A percentile compares a stretch with the other conserved stretches of the same genome.
These are phyloP conservation scores for Chaetops frenatus DNA, from an alignment of 2,113 vertebrate species.

Conservation along the genomic window DNA sequence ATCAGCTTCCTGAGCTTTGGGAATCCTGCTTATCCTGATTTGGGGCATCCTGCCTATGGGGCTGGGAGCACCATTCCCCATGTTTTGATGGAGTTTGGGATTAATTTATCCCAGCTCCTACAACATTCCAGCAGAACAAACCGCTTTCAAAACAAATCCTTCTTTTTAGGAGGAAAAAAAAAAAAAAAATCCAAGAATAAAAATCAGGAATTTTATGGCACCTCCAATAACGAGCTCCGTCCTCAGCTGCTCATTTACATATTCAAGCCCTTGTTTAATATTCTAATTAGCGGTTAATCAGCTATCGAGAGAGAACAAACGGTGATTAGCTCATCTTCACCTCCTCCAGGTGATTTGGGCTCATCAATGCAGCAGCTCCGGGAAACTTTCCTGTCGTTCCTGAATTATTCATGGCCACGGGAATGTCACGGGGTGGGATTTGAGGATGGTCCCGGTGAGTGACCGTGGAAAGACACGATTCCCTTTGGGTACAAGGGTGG, in stretches of 20 bases:
- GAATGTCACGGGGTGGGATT: neutral
- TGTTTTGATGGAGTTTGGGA: accelerated
- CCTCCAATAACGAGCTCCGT: neutral
- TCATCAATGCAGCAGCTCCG: neutral
- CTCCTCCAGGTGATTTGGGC: constrained; percentile 2
- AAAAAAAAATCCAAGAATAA: neutral
- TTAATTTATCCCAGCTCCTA: accelerated
- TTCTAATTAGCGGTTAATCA: constrained; percentile 59
- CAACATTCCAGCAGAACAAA: neutral
- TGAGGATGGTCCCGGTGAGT: neutral
- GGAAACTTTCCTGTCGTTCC: neutral
- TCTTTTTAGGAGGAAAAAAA: neutral
- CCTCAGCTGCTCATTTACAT: neutral
- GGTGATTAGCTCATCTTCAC: constrained; percentile 38
- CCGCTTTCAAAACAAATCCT: neutral
- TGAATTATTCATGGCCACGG: neutral
- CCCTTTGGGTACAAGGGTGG: neutral
- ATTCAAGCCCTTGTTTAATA: constrained; percentile 13
- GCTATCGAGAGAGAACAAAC: constrained; percentile 27
- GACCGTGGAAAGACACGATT: accelerated
- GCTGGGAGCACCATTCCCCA: neutral
- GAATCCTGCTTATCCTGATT: neutral
- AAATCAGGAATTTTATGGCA: constrained; percentile 2
- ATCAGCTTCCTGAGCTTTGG: neutral
- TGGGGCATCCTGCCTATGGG: accelerated